Evolutionary conservation across 2,888 invertebrate genomes (phyloP), one percentile per base, ranked within the genome.

Genomic region (Camptogramma bilineatum): DNA sequence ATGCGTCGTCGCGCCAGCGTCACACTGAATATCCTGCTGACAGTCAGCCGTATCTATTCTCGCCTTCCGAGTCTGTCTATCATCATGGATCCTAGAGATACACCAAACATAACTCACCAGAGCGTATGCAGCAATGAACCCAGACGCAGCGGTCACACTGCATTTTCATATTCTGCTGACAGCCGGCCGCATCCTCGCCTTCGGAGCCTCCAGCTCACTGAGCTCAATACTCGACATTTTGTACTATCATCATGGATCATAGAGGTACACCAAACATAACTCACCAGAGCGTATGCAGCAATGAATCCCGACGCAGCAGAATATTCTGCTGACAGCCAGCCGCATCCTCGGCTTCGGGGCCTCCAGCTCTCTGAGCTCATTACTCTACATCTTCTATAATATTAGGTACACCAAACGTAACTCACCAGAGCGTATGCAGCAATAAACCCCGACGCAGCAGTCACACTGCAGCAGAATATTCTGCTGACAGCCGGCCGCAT

Each of bases 271-370:
- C 28, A 5, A 7, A 39, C 4, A 39, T 13, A 28, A 72, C 86
- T 85, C 76, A 93, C 93, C 86, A 93, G 77, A 62, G 93, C 93
- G 76, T 93, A 93, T 39, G 93, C 93, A 58, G 93, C 93, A 16
- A 93, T 85, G 64, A 93, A 93, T 0, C 93, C 93, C 0, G 93
- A 87, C 0, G 93, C 93, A 93, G 76, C 93, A 93, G 76, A 93
- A 93, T 74, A 93, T 88, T 63, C 83, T 88, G 64, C 79, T 89
- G 16, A 93, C 79, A 0, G 93, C 93, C 1, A 93, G 93, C 75
- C 87, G 91, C 93, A 93, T 93, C 5, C 84, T 78, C 51, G 86
- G 69, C 73, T 85, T 88, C 0, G 86, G 86, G 2, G 83, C 63
- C 66, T 90, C 90, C 28, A 82, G 67, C 2, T 90, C 91, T 58